Evolutionary conservation across 2,797 vertebrate genomes (phyloP), one percentile per base, ranked within the genome.

Genomic region (Cirrhinus mrigala): DNA sequence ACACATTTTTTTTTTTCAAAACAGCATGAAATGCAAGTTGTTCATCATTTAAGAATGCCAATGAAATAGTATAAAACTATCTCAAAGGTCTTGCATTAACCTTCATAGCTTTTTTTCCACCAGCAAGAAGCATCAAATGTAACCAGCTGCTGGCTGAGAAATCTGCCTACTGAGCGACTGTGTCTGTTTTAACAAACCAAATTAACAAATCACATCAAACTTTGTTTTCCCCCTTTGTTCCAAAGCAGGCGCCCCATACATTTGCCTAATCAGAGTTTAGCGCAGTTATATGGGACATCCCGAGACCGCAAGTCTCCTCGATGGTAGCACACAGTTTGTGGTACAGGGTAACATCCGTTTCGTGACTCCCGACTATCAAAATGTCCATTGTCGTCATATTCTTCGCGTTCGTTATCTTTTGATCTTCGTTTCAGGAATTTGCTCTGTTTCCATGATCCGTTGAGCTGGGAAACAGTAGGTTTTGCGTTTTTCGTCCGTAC

Each of bases 231-330:
- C 27, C 52, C 82, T 87, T 73, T 69, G 73, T 84, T 83, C 66
- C 83, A 40, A 11, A 56, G 3, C n/a, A 60, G 46, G 68, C 71
- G 82, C 44, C 56, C 58, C 2, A 16, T 14, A 24, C 29, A 70
- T 83, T 79, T 3, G 5, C 20, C 27, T 7, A 64, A 58, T 71
- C 8, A n/a, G 29, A 87, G 75, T 37, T 81, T 50, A 50, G 75
- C 29, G 6, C 16, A 68, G 66, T 82, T 78, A 73, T 10, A n/a
- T 44, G 81, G 81, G 86, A 79, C 89, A 84, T 88, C 81, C 78
- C 85, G 74, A 75, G 71, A 40, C 54, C 24, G 60, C 75, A 7
- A 58, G 46, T 46, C 66, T 56, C 79, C 69, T 68, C 12, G 77
- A 50, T n/a, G 48, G 15, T 56, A 27, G 54, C 70, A 40, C 82